Evolutionary conservation across 2,113 vertebrate genomes (phyloP).

Genomic region (Microcebus ravelobensis): DNA sequence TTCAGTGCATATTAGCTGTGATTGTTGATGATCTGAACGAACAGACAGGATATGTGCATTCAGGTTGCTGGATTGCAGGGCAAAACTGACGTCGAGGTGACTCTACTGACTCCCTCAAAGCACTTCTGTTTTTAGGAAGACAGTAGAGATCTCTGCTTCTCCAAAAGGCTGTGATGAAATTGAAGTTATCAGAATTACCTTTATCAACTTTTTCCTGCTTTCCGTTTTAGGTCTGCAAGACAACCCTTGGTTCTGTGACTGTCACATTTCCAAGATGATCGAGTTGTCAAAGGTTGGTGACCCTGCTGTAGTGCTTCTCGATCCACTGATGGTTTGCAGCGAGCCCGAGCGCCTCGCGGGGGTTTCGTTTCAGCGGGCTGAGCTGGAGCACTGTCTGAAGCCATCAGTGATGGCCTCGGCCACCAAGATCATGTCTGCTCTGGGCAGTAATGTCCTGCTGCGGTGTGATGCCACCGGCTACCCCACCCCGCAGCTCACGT

Average conservation of each 20-base stretch:
- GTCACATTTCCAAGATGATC: constrained; percentile 95
- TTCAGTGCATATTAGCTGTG: neutral
- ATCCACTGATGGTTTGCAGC: constrained; percentile 90
- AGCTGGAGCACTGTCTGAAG: constrained; percentile 94
- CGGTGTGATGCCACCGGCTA: constrained; percentile 94
- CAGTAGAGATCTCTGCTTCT: neutral
- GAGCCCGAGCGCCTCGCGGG: constrained; percentile 92
- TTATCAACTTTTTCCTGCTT: neutral
- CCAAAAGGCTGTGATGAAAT: neutral
- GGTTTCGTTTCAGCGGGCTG: constrained; percentile 92
- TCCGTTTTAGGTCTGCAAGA: constrained; percentile 93
- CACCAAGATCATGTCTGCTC: constrained; percentile 93
- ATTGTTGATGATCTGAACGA: neutral
- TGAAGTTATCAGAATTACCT: neutral
- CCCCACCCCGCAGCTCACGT: constrained; percentile 93
- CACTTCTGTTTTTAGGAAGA: neutral
- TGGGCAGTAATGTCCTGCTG: constrained; percentile 95
- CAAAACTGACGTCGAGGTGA: neutral
- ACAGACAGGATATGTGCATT: neutral
- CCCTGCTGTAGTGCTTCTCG: constrained; percentile 89
- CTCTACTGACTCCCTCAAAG: neutral
- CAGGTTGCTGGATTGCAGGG: neutral
- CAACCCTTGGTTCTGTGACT: constrained; percentile 98
- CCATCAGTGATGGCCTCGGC: constrained; percentile 96
- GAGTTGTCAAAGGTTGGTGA: constrained; percentile 92